Conservation (phyloP, 2,888 invertebrate species). For the Tetrapedia diversipes region DNA sequence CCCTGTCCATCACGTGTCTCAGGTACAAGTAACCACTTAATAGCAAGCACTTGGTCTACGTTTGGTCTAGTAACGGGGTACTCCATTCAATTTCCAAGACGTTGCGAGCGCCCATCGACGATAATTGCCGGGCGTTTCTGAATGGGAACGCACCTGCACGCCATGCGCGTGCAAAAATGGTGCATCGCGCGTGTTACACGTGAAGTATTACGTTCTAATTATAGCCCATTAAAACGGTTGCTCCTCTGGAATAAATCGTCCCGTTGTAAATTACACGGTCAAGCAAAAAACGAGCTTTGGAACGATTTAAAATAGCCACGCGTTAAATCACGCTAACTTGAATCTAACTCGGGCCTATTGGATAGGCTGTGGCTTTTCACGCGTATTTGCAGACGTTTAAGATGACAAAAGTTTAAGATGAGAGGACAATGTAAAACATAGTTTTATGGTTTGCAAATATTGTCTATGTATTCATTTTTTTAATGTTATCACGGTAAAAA, state of each 20-base stretch:
- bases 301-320: not conserved
- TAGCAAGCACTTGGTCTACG: slow-evolving; percentile 34
- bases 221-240: not conserved
- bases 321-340: not conserved
- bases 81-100: slow-evolving; percentile 51
- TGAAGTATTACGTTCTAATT: slow-evolving; percentile 3
- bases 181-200: not conserved
- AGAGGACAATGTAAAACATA: too few relatives aligned
- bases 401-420: too few relatives aligned
- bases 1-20: slow-evolving; percentile 15
- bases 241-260: too few relatives aligned
- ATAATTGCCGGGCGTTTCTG: slow-evolving; percentile 44
- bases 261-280: not conserved
- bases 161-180: slow-evolving; percentile 39
- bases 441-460: too few relatives aligned
- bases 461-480: too few relatives aligned
- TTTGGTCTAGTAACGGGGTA: slow-evolving; percentile 37
- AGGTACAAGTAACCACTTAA: slow-evolving; percentile 26
- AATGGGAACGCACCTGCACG: slow-evolving; percentile 52
- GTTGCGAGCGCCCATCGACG: slow-evolving; percentile 24
- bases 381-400: too few relatives aligned
- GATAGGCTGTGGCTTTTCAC: too few relatives aligned
- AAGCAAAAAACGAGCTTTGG: not conserved
- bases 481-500: too few relatives aligned
- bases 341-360: too few relatives aligned